Percentiles rank a stretch among this genome's conserved stretches.
phyloP scores from a whole-genome alignment of 2,797 vertebrate genomes.

The Platalea minor region DNA sequence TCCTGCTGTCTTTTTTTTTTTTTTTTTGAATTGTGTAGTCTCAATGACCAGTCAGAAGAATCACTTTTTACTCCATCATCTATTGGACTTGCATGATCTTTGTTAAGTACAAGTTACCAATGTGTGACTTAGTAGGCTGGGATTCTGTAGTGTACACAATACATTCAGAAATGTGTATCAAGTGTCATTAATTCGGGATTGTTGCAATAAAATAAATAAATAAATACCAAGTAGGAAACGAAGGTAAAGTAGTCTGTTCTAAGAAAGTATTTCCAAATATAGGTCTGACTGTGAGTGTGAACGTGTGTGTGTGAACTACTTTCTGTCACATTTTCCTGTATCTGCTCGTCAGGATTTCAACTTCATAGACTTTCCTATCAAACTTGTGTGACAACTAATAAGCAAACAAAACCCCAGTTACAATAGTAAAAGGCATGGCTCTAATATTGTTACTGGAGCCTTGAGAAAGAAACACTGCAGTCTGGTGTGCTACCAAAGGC shows the following conservation, averaged over 20 bases:
- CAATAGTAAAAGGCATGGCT: slow-evolving; percentile 37
- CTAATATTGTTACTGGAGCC: not conserved
- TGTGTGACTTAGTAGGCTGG: not conserved
- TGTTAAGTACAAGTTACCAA: not conserved
- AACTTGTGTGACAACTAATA: not conserved
- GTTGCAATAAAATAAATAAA: slow-evolving; percentile 31
- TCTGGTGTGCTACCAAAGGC: slow-evolving; percentile 16
- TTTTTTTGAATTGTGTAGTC: not conserved
- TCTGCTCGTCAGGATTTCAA: not conserved
- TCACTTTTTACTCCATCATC: not conserved
- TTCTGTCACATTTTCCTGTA: not conserved
- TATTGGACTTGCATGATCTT: not conserved
- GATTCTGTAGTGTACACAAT: slow-evolving; percentile 38
- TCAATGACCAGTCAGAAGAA: not conserved
- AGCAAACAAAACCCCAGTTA: not conserved
- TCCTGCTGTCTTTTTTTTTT: not conserved
- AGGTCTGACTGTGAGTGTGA: not conserved
- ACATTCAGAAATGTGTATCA: slow-evolving; percentile 28
- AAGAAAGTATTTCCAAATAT: not conserved
- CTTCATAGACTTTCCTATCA: not conserved
- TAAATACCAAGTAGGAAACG: not conserved
- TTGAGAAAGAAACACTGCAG: not conserved
- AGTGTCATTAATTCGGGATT: not conserved
- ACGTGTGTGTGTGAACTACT: not conserved
- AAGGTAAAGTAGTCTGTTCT: not conserved